These are phyloP conservation scores for Athrips mouffetella DNA, from an alignment of 2,888 invertebrate species.

Conservation along the genomic window DNA sequence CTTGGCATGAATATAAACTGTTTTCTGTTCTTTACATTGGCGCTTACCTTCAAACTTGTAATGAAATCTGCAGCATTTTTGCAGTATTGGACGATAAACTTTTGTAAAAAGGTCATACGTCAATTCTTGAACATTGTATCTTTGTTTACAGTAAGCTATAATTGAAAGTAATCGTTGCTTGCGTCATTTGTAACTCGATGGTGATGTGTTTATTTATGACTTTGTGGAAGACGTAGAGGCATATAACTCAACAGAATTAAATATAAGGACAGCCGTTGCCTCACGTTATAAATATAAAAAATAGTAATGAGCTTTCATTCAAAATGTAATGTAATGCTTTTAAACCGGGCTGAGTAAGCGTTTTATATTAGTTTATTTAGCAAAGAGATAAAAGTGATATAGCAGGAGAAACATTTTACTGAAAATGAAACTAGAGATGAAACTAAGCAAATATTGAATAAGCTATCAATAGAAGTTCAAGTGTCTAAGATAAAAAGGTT, in stretches of 20 bases:
- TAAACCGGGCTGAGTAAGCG: too few species aligned
- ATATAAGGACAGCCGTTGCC: too few species aligned
- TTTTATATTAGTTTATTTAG: too few species aligned
- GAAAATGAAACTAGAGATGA: too few species aligned
- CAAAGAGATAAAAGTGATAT: too few species aligned
- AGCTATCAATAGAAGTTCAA: too few species aligned
- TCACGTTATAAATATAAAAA: background rate
- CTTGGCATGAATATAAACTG: slow-evolving; percentile 10
- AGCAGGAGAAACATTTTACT: too few species aligned
- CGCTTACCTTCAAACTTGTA: background rate
- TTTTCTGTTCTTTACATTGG: background rate
- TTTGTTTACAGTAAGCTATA: slow-evolving; percentile 11
- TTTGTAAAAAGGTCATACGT: background rate
- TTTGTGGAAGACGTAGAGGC: background rate
- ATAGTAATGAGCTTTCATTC: too few species aligned
- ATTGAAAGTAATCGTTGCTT: slow-evolving; percentile 6
- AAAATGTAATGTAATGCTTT: too few species aligned
- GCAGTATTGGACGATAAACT: background rate
- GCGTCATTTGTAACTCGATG: slow-evolving; percentile 6
- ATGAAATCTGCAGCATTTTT: background rate
- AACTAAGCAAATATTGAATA: too few species aligned
- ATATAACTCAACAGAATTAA: too few species aligned
- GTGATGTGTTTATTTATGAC: slow-evolving; percentile 9
- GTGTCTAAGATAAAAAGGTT: slow-evolving; percentile 12
- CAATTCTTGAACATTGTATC: slow-evolving; percentile 3